Base-by-base conservation (phyloP, 2,888 invertebrate genomes). In the Temnothorax rugatulus region DNA sequence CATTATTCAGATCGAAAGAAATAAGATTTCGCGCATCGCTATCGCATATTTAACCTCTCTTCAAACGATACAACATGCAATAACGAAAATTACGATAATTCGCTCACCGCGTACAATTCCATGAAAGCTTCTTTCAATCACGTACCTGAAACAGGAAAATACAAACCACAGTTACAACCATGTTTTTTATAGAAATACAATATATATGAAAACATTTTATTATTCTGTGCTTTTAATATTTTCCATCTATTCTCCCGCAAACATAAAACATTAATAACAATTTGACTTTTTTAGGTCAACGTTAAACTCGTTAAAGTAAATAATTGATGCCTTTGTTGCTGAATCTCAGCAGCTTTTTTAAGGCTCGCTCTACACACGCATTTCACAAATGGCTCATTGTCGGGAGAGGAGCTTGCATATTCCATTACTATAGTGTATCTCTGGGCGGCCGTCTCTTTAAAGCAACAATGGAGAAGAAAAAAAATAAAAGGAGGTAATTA, bases 401-500 rank as follows among this genome's bases (percentile, higher is more conserved):
- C 59, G 69, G 13, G 21, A 8, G 18, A 59, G 13, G 18, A 59
- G 18, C 44, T 25, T 11, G 68, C 57, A 59, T 54, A 66, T 69
- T 47, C 29, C 38, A 71, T 71, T 71, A 81, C 61, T 57, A 69
- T 9, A 47, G 47, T 57, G 44, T 47, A 71, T 25, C 47, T 81
- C 59, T 54, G 9, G 9, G 11, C 38, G 41, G 64, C 71, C 59
- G 47, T 25, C 66, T 38, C 59, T 81, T 50, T 59, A 50, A 50
- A 71, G n/a, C 38, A 79, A 68, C n/a, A 25, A 34, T 44, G 47
- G n/a, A 54, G 25, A 4, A 15, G 47, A 11, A 25, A 47, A 47
- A 64, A 59, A 68, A 79, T 79, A 69, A 79, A 79, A 69, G 25
- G 47, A 34, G 69, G 21, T 81, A 81, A 81, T 79, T 68, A 81